These are phyloP conservation scores for Anthrax anthrax DNA, from an alignment of 2,888 invertebrate genomes.

Conservation along the genomic window DNA sequence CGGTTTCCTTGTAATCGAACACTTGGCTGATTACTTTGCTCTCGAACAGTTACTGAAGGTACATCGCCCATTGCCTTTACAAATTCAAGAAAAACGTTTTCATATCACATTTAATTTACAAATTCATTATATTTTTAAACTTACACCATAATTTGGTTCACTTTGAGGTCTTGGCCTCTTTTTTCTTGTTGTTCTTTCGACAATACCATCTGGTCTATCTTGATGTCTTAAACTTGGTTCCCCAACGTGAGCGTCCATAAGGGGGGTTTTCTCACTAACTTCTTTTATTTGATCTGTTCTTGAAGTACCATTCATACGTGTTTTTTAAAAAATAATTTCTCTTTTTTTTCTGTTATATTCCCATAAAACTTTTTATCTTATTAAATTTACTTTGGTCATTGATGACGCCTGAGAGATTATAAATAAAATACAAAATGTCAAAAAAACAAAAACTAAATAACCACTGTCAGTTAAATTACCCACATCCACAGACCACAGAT, in stretches of 20 bases:
- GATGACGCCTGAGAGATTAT: no score
- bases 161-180: constrained; percentile 38
- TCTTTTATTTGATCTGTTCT: not conserved
- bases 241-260: constrained; percentile 67
- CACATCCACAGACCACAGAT: no score
- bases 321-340: no score
- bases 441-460: no score
- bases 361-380: no score
- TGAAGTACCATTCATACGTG: constrained; percentile 3
- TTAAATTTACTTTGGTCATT: no score
- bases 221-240: constrained; percentile 17
- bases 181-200: constrained; percentile 41
- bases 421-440: no score
- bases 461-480: no score
- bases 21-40: not conserved
- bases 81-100: not conserved
- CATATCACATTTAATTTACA: not conserved
- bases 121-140: constrained; percentile 8
- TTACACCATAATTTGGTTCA: constrained; percentile 41
- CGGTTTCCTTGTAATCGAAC: not conserved
- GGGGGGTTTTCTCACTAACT: constrained; percentile 51
- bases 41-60: constrained; percentile 17
- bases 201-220: constrained; percentile 37
- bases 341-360: no score
- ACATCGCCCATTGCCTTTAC: constrained; percentile 11